Base-by-base conservation (phyloP, 2,113 vertebrate genomes). In the Carassius auratus region DNA sequence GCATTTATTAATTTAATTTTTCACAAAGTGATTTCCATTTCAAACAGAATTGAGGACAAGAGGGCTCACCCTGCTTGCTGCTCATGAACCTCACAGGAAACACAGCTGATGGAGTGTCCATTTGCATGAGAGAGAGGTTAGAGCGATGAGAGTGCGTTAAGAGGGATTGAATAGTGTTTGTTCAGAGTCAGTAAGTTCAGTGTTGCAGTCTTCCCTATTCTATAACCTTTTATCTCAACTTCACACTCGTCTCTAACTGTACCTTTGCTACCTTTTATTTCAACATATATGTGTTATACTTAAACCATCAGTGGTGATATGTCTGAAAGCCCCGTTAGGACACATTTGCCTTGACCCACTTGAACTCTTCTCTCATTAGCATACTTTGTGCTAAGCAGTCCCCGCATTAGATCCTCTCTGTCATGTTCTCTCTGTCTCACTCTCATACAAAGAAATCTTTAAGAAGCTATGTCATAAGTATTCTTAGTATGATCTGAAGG, bases 381-480 rank as follows among this genome's bases (percentile, higher is more conserved):
- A 82, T 69, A 66, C 62, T 23, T 57, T 83, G 45, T 36, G 15
- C 66, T 17, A 33, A 30, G 2, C 61, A 19, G 14, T 57, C 75
- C 1, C 75, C 55, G 50, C 17, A 55, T 76, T 76, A 23, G 74
- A 3, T 75, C 50, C 6, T 52, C 74, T 50, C 73, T 1, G 2
- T n/a, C n/a, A 2, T 48, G 42, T 9, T 81, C 42, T 81, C 23
- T 36, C 10, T 66, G 5, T 15, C 10, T 66, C 5, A 7, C 21
- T 26, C 23, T 36, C 36, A 30, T 45, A 21, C n/a, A 26, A 14
- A 45, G 59, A 80, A 55, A 33, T 50, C 3, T 23, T 62, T 13
- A 79, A 38, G 86, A 86, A 88, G 91, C 84, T 91, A 90, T 87
- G 91, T 91, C 91, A 89, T 91, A 90, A 93, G 93, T 93, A 94